Percentiles rank a stretch among this genome's conserved stretches.
phyloP scores from a whole-genome alignment of 2,888 invertebrate species.

The Lottia gigantea region DNA sequence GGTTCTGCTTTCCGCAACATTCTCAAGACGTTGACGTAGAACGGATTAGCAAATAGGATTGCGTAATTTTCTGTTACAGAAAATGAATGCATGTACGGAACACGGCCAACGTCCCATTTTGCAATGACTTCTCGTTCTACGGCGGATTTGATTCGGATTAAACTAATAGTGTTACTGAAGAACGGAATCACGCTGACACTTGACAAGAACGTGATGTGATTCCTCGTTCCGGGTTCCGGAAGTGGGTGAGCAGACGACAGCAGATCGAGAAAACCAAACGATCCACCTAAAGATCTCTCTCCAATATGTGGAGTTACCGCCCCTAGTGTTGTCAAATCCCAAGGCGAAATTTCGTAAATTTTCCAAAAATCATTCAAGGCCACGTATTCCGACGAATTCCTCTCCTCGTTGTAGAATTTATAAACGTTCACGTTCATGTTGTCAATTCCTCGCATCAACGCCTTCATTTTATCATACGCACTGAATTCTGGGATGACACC shows the following conservation, averaged over 20 bases:
- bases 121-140: constrained; percentile 49
- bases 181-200: constrained; percentile 51
- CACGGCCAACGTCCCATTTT: constrained; percentile 45
- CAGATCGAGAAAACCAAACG: constrained; percentile 45
- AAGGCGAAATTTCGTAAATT: constrained; percentile 46
- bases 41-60: constrained; percentile 57
- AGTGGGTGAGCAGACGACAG: constrained; percentile 63
- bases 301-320: constrained; percentile 34
- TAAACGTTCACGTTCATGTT: constrained; percentile 63
- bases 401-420: constrained; percentile 32
- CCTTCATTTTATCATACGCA: constrained; percentile 42
- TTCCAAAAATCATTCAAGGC: constrained; percentile 63
- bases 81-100: constrained; percentile 65
- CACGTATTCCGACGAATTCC: constrained; percentile 36
- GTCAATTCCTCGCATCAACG: constrained; percentile 56
- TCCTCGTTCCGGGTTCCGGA: constrained; percentile 49
- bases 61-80: constrained; percentile 54
- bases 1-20: constrained; percentile 52
- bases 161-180: constrained; percentile 40
- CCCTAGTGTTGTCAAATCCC: constrained; percentile 38
- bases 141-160: constrained; percentile 50
- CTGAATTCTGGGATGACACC: constrained; percentile 51
- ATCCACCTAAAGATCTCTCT: constrained; percentile 7
- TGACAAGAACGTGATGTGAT: constrained; percentile 54
- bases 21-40: constrained; percentile 52